Evolutionary conservation across 2,113 vertebrate genomes (phyloP).

Genomic region (Aegotheles bennettii): DNA sequence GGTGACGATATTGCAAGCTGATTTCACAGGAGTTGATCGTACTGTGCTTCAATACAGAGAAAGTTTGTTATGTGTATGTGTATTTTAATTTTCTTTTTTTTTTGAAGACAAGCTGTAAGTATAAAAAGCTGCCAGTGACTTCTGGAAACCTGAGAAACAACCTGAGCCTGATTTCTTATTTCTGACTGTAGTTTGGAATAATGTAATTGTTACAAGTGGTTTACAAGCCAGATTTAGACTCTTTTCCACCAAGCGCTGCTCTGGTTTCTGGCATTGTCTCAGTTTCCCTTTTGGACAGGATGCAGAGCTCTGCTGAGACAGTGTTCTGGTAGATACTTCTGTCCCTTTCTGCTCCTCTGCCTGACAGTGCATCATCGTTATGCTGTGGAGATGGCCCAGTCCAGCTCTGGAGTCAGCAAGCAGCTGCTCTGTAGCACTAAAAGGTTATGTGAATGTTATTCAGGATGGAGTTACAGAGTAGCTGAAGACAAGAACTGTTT

Average conservation of each 20-base stretch:
- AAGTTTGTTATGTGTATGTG: not conserved
- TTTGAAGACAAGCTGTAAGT: not conserved
- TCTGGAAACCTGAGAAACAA: not conserved
- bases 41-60: not conserved
- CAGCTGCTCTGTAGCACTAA: not conserved
- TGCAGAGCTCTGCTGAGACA: not conserved
- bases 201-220: not conserved
- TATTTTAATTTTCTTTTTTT: not conserved
- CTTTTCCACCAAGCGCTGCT: not conserved
- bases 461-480: not conserved
- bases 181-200: not conserved
- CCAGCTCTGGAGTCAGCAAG: not conserved
- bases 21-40: not conserved
- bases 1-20: not conserved
- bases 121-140: not conserved
- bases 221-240: not conserved
- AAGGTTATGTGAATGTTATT: not conserved
- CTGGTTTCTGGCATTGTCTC: not conserved
- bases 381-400: not conserved
- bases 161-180: not conserved
- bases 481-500: not conserved
- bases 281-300: not conserved
- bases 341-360: not conserved
- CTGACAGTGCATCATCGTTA: rapidly evolving
- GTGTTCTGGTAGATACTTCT: not conserved